Conservation (phyloP, 2,113 vertebrate species). For the Apaloderma vittatum region DNA sequence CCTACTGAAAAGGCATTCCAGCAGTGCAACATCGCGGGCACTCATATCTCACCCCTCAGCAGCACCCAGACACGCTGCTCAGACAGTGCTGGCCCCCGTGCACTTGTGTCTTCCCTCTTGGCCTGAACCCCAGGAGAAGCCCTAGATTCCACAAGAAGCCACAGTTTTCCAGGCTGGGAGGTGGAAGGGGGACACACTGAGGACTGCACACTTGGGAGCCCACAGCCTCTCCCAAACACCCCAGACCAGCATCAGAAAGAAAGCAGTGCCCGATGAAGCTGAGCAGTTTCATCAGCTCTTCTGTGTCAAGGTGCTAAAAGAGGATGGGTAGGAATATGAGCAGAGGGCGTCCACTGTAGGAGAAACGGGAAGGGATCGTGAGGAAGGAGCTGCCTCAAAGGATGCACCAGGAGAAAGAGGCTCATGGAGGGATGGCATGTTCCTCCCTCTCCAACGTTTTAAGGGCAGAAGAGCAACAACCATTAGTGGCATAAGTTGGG, state of each 20-base stretch:
- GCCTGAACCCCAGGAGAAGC: not conserved
- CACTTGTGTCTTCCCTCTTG: not conserved
- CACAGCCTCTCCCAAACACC: not conserved
- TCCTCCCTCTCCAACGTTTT: not conserved
- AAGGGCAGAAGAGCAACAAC: not conserved
- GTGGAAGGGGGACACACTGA: not conserved
- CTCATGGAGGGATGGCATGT: fast-evolving
- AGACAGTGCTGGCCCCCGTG: not conserved
- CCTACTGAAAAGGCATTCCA: not conserved
- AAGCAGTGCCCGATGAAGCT: not conserved
- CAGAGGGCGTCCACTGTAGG: not conserved
- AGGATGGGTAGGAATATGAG: not conserved
- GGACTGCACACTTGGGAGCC: not conserved
- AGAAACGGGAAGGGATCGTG: not conserved
- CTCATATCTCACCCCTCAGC: not conserved
- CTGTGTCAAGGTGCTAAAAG: not conserved
- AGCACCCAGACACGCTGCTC: not conserved
- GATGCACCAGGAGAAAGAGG: not conserved
- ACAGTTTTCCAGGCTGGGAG: not conserved
- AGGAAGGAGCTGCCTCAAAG: not conserved
- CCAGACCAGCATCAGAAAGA: not conserved
- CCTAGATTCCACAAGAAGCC: not conserved
- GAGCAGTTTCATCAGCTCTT: not conserved
- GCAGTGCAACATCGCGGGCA: not conserved
- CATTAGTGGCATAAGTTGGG: not conserved